A percentile compares a stretch with the other conserved stretches of the same genome.
These are phyloP conservation scores for Amiota minor DNA, from an alignment of 2,888 invertebrate genomes.

Conservation along the genomic window DNA sequence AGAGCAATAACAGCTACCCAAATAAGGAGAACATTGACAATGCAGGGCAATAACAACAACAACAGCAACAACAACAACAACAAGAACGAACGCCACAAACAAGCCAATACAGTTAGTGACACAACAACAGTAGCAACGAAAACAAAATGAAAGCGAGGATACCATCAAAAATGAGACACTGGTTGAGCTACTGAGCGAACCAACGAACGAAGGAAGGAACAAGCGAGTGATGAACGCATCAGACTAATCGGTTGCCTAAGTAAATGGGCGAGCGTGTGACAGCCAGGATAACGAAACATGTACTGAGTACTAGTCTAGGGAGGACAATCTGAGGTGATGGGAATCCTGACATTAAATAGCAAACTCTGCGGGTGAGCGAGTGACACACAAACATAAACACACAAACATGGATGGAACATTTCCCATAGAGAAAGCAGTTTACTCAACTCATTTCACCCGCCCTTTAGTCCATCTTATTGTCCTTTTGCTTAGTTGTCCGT, in stretches of 20 bases:
- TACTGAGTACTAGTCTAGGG: no score
- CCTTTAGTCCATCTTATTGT: neutral
- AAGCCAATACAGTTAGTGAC: constrained; percentile 64
- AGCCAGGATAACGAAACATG: constrained; percentile 17
- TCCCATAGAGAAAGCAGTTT: neutral
- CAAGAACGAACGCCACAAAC: neutral
- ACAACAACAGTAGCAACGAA: constrained; percentile 57
- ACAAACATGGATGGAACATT: neutral
- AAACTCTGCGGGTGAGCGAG: constrained; percentile 21
- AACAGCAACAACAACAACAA: neutral
- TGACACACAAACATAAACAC: neutral
- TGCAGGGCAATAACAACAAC: neutral
- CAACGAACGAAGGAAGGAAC: neutral
- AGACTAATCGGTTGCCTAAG: no score
- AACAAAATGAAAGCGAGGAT: constrained; percentile 3
- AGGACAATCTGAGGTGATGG: no score
- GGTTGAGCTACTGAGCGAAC: constrained; percentile 6
- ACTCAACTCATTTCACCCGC: neutral
- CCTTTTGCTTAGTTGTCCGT: neutral
- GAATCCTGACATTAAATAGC: constrained; percentile 19
- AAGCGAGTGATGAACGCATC: no score
- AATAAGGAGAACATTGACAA: no score
- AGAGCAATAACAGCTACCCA: neutral
- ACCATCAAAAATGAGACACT: neutral
- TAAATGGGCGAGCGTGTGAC: constrained; percentile 17